These are phyloP conservation scores for Epinotia ramella DNA, from an alignment of 2,888 invertebrate genomes.

Conservation along the genomic window DNA sequence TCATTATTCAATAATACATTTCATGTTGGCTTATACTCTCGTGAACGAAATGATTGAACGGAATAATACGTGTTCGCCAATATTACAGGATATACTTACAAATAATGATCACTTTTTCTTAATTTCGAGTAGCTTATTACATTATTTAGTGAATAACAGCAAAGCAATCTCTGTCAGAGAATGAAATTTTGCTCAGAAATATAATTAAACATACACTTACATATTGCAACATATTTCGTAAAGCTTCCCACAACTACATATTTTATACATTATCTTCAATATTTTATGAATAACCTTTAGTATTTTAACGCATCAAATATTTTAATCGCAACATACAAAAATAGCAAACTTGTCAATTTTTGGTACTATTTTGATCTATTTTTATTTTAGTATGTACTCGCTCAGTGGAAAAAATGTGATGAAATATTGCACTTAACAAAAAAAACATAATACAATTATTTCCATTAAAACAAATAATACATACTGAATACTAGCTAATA, in stretches of 20 bases:
- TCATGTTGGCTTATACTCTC: conserved; percentile 2
- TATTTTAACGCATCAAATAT: conserved; percentile 49
- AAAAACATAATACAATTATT: conserved; percentile 48
- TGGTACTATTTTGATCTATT: conserved; percentile 53
- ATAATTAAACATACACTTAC: conserved; percentile 31
- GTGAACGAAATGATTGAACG: conserved; percentile 6
- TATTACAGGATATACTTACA: conserved; percentile 23
- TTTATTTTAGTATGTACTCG: conserved; percentile 38
- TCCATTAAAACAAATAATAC: conserved; percentile 41
- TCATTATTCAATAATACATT: conserved; percentile 19
- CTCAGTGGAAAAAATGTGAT: conserved; percentile 49
- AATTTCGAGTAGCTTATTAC: conserved; percentile 42
- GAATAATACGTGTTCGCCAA: conserved; percentile 13
- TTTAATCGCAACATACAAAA: conserved; percentile 51
- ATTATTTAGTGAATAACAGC: conserved; percentile 6
- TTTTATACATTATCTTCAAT: conserved; percentile 48
- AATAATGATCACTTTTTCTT: conserved; percentile 34
- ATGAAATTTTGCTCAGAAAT: conserved; percentile 26
- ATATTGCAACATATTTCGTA: conserved; percentile 43
- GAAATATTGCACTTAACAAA: conserved; percentile 53
- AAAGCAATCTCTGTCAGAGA: conserved; percentile 24
- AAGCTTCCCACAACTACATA: conserved; percentile 37
- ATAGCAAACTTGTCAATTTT: conserved; percentile 48
- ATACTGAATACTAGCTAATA: conserved; percentile 54
- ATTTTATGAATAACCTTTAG: conserved; percentile 48